Percentiles rank a stretch among this genome's conserved stretches.
phyloP scores from a whole-genome alignment of 2,888 invertebrate genomes.

The Congeria kusceri region DNA sequence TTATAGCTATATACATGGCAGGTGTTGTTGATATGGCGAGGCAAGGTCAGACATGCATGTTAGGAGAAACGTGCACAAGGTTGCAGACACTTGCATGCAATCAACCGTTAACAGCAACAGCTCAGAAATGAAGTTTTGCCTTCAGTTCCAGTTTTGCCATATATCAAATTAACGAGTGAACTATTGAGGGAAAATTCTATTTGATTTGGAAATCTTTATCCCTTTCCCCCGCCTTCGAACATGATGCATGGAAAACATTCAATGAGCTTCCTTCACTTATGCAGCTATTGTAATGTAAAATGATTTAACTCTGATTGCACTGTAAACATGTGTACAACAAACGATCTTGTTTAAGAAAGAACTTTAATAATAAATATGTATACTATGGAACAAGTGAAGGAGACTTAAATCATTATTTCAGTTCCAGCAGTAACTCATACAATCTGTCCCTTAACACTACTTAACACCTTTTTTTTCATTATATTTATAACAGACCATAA shows the following conservation, averaged over 20 bases:
- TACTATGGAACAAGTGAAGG: background rate
- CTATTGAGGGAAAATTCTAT: background rate
- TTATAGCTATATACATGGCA: background rate
- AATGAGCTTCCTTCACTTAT: background rate
- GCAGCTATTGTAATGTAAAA: background rate
- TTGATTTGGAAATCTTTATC: slow-evolving; percentile 58
- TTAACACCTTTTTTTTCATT: no score
- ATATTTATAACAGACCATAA: no score
- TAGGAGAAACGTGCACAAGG: background rate
- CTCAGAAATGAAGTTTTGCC: slow-evolving; percentile 4
- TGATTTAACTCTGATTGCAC: no score
- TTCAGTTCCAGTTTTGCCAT: background rate
- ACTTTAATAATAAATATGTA: background rate
- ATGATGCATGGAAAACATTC: background rate
- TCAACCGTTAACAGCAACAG: background rate
- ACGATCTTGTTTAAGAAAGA: no score
- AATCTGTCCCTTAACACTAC: no score
- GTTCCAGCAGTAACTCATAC: no score
- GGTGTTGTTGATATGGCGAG: background rate
- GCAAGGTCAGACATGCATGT: background rate
- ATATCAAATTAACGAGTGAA: no score
- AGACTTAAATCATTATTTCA: no score
- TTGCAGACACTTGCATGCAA: background rate
- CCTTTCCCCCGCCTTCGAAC: slow-evolving; percentile 51
- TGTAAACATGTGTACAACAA: no score